phyloP scores from a whole-genome alignment of 2,888 invertebrate genomes.

The Eubasilissa splendida region DNA sequence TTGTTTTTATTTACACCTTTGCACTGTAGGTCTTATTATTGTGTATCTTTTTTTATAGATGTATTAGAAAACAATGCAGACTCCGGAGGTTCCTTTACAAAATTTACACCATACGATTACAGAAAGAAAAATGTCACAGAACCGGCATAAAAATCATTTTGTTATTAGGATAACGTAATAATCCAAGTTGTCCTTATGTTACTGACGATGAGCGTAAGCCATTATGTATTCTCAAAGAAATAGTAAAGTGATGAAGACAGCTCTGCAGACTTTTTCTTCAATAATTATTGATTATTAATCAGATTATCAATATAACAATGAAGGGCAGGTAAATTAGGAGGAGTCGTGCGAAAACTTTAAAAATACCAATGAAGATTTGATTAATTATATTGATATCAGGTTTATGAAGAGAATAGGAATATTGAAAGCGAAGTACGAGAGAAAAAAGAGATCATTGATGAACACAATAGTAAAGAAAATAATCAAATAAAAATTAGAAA shows the following conservation, averaged over 20 bases:
- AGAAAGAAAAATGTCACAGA: conserved; percentile 40
- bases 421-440: conserved; percentile 37
- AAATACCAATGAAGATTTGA: conserved; percentile 39
- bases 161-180: conserved; percentile 46
- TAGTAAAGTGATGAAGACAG: conserved; percentile 44
- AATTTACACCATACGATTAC: conserved; percentile 25
- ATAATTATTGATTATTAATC: conserved; percentile 12
- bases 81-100: conserved; percentile 40
- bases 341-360: conserved; percentile 39
- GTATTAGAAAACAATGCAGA: too few relatives aligned
- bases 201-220: conserved; percentile 36
- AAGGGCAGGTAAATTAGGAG: conserved; percentile 47
- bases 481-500: conserved; percentile 52
- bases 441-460: conserved; percentile 38
- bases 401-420: conserved; percentile 49
- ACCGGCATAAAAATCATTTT: conserved; percentile 42
- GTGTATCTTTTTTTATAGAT: too few relatives aligned
- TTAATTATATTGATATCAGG: conserved; percentile 51
- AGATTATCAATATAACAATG: conserved; percentile 20
- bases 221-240: conserved; percentile 38
- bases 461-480: conserved; percentile 41
- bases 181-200: too few relatives aligned
- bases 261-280: conserved; percentile 52
- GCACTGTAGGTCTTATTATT: too few relatives aligned
- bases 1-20: too few relatives aligned